Evolutionary conservation across 2,797 vertebrate species (phyloP), one percentile per base, ranked within the genome.

Genomic region (Leptoclinus maculatus): DNA sequence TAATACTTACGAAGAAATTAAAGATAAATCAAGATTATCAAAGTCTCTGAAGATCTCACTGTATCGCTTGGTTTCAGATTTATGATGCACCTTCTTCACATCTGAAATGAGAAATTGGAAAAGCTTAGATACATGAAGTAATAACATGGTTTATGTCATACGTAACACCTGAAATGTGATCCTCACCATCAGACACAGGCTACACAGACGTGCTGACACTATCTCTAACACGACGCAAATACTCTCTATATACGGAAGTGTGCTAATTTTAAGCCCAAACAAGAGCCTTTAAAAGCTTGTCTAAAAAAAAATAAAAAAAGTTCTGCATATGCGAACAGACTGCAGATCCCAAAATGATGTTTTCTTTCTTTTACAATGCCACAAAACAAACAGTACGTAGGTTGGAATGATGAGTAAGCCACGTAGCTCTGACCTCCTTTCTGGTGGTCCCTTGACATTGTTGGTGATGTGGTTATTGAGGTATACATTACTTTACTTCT

Each of bases 21-120:
- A 76, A 3, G 95, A 96, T 59, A 98, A 95, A 43, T 97, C 97
- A 0, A 99, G 90, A 83, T 95, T 97, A 72, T 99, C 98, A 85
- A 99, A 94, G 64, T 97, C 96, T 38, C 96, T 92, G 88, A 98
- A 96, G 88, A 98, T 98, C 88, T 98, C 97, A 76, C 98, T 98
- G 94, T 96, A 98, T 58, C 97, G 93, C 86, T 97, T 97, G 65
- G 85, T 87, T 81, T 95, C 92, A 19, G 87, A 78, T 80, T 82
- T 93, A 9, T 10, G 63, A 12, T 70, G 75, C 23, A 51, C 32
- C 59, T 62, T 89, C 66, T 76, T 92, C 71, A 76, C 85, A 23
- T 94, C 95, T 96, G 87, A 53, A 93, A 92, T 13, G 49, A 88
- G 5, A 89, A 74, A 43, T 82, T 4, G 25, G n/a, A 77, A 74